These are phyloP conservation scores for Deilephila porcellus DNA, from an alignment of 2,888 invertebrate species.

Conservation along the genomic window DNA sequence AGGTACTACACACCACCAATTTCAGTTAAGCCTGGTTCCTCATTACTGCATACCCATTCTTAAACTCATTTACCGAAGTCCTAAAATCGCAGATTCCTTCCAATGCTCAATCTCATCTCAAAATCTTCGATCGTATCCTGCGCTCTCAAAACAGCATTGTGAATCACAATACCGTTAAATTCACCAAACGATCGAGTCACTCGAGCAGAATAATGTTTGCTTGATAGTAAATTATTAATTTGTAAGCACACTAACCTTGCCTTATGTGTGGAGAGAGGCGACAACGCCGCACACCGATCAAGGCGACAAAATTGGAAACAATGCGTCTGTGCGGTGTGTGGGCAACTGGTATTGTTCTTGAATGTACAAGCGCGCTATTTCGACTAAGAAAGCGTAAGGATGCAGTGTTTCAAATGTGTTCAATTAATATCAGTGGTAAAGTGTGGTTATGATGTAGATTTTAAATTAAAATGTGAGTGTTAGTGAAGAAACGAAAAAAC, in stretches of 20 bases:
- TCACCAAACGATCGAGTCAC: constrained; percentile 9
- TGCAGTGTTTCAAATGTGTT: constrained; percentile 12
- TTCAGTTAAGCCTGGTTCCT: too few species aligned
- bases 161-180: constrained; percentile 30
- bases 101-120: background rate
- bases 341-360: constrained; percentile 45
- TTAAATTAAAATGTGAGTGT: background rate
- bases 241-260: constrained; percentile 53
- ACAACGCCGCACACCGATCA: constrained; percentile 45
- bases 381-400: constrained; percentile 19
- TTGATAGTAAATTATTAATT: constrained; percentile 44
- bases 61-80: too few species aligned
- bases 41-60: too few species aligned
- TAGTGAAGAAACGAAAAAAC: background rate
- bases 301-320: constrained; percentile 57
- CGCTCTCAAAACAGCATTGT: constrained; percentile 1
- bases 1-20: too few species aligned
- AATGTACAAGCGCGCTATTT: constrained; percentile 19
- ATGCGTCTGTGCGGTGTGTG: constrained; percentile 59
- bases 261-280: constrained; percentile 54
- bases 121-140: background rate
- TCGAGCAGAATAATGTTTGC: constrained; percentile 40
- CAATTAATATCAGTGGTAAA: background rate
- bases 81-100: background rate
- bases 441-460: background rate